Conservation (phyloP, 2,797 vertebrate species). For the Psittacula derbiana region DNA sequence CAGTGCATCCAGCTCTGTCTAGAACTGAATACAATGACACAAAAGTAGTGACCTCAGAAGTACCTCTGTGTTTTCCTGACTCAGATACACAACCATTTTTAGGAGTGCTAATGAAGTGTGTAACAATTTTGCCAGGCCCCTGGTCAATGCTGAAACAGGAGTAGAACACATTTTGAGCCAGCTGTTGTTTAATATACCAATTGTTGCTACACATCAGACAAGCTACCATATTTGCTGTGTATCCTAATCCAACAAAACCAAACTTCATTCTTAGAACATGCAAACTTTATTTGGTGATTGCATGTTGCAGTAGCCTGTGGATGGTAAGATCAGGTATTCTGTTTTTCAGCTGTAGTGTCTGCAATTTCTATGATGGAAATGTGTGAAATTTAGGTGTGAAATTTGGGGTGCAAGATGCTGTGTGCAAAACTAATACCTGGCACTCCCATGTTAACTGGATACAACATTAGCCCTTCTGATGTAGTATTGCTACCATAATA, state of each 20-base stretch:
- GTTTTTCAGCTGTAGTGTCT: neutral
- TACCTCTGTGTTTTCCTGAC: conserved; percentile 36
- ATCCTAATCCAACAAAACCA: neutral
- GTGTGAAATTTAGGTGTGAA: neutral
- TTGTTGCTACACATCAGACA: neutral
- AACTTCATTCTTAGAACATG: neutral
- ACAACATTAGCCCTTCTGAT: neutral
- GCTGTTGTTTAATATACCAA: neutral
- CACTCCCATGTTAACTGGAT: neutral
- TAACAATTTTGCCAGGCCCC: neutral
- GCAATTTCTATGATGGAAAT: neutral
- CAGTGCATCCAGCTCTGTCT: conserved; percentile 20
- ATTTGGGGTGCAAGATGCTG: neutral
- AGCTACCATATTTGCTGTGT: neutral
- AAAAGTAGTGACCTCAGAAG: neutral
- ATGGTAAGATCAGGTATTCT: neutral
- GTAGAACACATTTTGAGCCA: neutral
- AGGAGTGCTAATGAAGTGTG: neutral
- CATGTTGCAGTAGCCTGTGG: neutral
- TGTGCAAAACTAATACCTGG: neutral
- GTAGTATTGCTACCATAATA: neutral
- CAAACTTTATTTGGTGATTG: neutral
- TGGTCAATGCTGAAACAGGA: neutral
- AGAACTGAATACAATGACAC: neutral
- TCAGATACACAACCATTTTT: neutral